Evolutionary conservation across 2,113 vertebrate species (phyloP).

Genomic region (Varanus komodoensis): DNA sequence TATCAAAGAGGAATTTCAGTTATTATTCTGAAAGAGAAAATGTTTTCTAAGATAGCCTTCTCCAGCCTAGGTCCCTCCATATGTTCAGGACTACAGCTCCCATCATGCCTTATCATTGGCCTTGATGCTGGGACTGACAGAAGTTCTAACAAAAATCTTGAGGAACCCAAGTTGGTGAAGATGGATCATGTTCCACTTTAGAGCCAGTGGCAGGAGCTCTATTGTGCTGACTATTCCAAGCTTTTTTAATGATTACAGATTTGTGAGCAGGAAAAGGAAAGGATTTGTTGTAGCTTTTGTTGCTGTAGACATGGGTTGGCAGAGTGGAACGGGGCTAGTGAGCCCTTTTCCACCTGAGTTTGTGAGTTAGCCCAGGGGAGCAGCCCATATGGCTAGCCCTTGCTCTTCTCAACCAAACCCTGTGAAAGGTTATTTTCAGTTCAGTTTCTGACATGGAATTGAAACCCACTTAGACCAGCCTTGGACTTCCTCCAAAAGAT

Average conservation of each 20-base stretch:
- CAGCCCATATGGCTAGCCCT: not conserved
- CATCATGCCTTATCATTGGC: not conserved
- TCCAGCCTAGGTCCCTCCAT: not conserved
- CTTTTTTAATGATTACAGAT: not conserved
- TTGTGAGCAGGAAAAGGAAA: not conserved
- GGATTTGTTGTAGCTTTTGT: not conserved
- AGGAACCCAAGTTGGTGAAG: not conserved
- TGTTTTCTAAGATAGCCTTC: not conserved
- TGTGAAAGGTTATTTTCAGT: not conserved
- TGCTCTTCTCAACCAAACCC: no score
- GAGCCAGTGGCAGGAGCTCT: not conserved
- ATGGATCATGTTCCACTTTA: not conserved
- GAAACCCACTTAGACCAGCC: not conserved
- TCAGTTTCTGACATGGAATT: not conserved
- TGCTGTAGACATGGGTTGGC: not conserved
- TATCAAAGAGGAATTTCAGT: not conserved
- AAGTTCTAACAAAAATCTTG: not conserved
- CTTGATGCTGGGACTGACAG: not conserved
- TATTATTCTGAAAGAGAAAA: not conserved
- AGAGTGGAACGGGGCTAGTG: not conserved
- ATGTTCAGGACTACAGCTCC: no score
- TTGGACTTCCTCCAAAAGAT: conserved; percentile 61
- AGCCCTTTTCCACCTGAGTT: not conserved
- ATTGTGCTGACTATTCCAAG: no score
- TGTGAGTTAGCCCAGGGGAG: not conserved